Evolutionary conservation across 2,888 invertebrate species (phyloP).

Genomic region (Troides aeacus): DNA sequence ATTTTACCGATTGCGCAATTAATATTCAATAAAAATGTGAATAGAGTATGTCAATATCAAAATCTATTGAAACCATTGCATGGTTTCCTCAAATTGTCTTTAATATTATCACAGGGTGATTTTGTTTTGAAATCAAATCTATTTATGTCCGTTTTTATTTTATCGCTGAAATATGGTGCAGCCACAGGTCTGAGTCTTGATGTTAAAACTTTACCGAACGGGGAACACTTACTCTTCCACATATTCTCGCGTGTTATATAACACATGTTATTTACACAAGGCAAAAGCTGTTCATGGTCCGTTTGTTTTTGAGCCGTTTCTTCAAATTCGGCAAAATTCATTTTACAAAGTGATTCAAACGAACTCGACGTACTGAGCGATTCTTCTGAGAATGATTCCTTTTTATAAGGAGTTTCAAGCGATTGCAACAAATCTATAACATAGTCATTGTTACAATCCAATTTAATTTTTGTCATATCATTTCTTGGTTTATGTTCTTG

Average conservation of each 20-base stretch:
- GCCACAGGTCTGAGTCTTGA: conserved; percentile 53
- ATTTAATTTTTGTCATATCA: conserved; percentile 44
- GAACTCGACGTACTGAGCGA: conserved; percentile 51
- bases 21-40: too few relatives aligned
- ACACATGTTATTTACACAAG: conserved; percentile 58
- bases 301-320: conserved; percentile 32
- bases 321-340: conserved; percentile 42
- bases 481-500: conserved; percentile 47
- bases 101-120: conserved; percentile 63
- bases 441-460: conserved; percentile 48
- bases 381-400: conserved; percentile 32
- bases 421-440: conserved; percentile 63
- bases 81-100: conserved; percentile 50
- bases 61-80: conserved; percentile 30
- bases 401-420: conserved; percentile 44
- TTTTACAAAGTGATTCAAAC: conserved; percentile 51
- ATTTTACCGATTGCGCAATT: too few relatives aligned
- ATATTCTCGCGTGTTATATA: conserved; percentile 54
- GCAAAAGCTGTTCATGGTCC: conserved; percentile 41
- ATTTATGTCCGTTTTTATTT: conserved; percentile 41
- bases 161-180: conserved; percentile 53
- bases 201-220: conserved; percentile 61
- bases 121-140: conserved; percentile 60
- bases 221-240: conserved; percentile 50
- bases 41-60: too few relatives aligned